These are phyloP conservation scores for Drosophila sordidula DNA, from an alignment of 2,888 invertebrate species.

Conservation along the genomic window DNA sequence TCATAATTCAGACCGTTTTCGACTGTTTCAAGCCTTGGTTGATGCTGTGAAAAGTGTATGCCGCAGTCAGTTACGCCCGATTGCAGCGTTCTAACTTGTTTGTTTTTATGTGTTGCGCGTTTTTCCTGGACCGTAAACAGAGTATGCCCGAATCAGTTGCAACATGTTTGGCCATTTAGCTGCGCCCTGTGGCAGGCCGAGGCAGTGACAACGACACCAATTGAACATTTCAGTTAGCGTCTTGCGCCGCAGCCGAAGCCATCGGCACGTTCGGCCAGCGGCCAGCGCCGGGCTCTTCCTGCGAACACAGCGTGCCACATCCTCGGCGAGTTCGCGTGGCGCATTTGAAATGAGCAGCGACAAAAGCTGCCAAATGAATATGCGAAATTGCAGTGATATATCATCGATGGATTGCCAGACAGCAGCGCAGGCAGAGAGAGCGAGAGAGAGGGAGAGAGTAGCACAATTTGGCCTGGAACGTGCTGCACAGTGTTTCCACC, in stretches of 20 bases:
- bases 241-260: slow-evolving; percentile 15
- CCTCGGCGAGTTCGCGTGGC: slow-evolving; percentile 50
- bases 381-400: slow-evolving; percentile 73
- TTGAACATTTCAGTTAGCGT: slow-evolving; percentile 6
- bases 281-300: slow-evolving; percentile 5
- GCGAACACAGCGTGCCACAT: slow-evolving; percentile 23
- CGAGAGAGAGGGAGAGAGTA: not conserved
- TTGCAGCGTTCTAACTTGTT: no score
- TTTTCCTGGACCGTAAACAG: not conserved
- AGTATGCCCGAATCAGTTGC: not conserved
- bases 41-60: no score
- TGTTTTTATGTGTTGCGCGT: no score
- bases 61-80: no score
- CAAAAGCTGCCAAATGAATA: slow-evolving; percentile 70
- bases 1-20: no score
- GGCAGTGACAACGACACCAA: not conserved
- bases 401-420: slow-evolving; percentile 65
- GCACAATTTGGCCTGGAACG: slow-evolving; percentile 14
- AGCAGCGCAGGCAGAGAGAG: not conserved
- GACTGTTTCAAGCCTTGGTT: no score
- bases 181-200: not conserved
- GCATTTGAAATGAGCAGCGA: slow-evolving; percentile 72
- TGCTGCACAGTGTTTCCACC: slow-evolving; percentile 21
- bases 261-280: slow-evolving; percentile 35
- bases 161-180: not conserved